Evolutionary conservation across 2,797 vertebrate species (phyloP).

Genomic region (Malurus splendens): DNA sequence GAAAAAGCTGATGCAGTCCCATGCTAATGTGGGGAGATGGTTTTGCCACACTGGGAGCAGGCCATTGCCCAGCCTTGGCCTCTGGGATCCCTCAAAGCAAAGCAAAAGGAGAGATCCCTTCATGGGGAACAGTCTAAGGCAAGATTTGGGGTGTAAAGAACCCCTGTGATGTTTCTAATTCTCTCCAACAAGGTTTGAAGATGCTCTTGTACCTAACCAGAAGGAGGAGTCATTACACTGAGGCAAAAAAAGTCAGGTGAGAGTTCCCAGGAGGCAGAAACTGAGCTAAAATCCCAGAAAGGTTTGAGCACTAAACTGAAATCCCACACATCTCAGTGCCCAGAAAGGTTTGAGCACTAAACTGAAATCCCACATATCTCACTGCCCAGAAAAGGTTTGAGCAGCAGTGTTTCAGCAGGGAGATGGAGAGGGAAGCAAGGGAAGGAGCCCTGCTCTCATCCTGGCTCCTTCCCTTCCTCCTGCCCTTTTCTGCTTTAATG

Average conservation of each 20-base stretch:
- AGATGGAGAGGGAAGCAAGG: background rate
- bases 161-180: background rate
- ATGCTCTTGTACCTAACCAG: background rate
- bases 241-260: background rate
- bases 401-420: background rate
- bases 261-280: background rate
- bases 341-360: background rate
- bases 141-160: background rate
- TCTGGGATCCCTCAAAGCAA: background rate
- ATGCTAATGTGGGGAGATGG: background rate
- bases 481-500: background rate
- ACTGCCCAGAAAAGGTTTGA: background rate
- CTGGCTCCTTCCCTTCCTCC: rapidly evolving
- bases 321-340: background rate
- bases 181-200: background rate
- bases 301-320: background rate
- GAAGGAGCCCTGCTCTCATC: rapidly evolving
- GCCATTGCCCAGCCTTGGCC: background rate
- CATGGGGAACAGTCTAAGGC: background rate
- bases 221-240: background rate
- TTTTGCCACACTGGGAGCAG: background rate
- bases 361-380: background rate
- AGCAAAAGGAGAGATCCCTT: background rate
- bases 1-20: background rate
- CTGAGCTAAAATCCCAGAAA: background rate